phyloP scores from a whole-genome alignment of 92 coral and sea anemone species.

The Actinostola sp. region DNA sequence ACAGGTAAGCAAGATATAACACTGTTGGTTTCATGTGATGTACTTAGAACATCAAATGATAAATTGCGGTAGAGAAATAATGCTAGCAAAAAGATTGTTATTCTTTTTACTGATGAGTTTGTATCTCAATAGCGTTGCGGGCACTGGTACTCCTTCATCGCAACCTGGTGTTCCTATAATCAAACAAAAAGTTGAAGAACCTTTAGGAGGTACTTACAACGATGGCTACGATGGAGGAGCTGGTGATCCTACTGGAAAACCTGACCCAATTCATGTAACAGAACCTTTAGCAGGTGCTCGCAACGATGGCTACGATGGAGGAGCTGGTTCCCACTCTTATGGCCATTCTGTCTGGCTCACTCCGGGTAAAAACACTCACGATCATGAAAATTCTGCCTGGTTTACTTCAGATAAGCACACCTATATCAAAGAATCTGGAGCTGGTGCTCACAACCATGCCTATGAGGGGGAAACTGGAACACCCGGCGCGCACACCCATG shows the following conservation, averaged over 20 bases:
- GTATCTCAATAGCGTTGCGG: too few relatives aligned
- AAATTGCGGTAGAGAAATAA: too few relatives aligned
- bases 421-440: background rate
- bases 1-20: constrained; percentile 42
- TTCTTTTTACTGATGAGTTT: too few relatives aligned
- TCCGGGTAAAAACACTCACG: background rate
- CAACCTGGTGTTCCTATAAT: background rate
- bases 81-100: too few relatives aligned
- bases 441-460: background rate
- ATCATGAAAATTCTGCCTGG: too few relatives aligned
- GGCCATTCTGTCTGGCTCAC: background rate
- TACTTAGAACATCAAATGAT: too few relatives aligned
- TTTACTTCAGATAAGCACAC: constrained; percentile 1
- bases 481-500: background rate
- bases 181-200: constrained; percentile 1
- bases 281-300: background rate
- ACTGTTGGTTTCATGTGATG: too few relatives aligned
- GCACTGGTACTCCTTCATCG: constrained; percentile 1
- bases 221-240: constrained; percentile 10
- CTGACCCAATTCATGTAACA: background rate
- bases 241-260: background rate
- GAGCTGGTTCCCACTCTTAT: background rate
- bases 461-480: background rate
- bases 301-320: background rate
- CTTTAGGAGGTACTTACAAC: background rate